Evolutionary conservation across 2,113 vertebrate species (phyloP).

Genomic region (Eulemur macaco): DNA sequence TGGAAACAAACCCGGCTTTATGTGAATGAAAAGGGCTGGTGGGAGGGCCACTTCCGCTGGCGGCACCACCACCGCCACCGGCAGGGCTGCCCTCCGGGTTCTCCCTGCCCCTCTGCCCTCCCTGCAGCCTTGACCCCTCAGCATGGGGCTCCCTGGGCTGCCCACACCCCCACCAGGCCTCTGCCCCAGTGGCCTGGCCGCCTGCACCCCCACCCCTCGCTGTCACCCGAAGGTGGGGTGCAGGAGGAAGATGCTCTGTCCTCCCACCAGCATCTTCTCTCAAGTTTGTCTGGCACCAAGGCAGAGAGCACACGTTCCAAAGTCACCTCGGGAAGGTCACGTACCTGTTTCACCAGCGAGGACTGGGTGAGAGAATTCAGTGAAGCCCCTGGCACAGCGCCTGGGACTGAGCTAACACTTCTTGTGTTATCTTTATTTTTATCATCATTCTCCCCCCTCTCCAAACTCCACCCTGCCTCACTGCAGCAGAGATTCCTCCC

Average conservation of each 20-base stretch:
- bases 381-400: not conserved
- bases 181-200: not conserved
- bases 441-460: not conserved
- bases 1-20: constrained; percentile 76
- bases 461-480: not conserved
- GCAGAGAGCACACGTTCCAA: not conserved
- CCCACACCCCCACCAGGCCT: not conserved
- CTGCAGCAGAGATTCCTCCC: not conserved
- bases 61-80: not conserved
- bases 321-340: fast-evolving
- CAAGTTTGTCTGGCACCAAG: not conserved
- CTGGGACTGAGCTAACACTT: fast-evolving
- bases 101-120: fast-evolving
- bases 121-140: not conserved
- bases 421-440: not conserved
- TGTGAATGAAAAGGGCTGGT: constrained; percentile 63
- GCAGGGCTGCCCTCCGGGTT: not conserved
- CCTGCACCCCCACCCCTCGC: not conserved
- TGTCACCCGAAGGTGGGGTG: too few relatives aligned
- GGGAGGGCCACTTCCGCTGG: not conserved
- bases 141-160: not conserved
- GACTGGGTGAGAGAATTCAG: not conserved
- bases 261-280: not conserved
- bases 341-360: not conserved
- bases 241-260: too few relatives aligned